Base-by-base conservation (phyloP, 2,113 vertebrate species). In the Misgurnus mizolepis region DNA sequence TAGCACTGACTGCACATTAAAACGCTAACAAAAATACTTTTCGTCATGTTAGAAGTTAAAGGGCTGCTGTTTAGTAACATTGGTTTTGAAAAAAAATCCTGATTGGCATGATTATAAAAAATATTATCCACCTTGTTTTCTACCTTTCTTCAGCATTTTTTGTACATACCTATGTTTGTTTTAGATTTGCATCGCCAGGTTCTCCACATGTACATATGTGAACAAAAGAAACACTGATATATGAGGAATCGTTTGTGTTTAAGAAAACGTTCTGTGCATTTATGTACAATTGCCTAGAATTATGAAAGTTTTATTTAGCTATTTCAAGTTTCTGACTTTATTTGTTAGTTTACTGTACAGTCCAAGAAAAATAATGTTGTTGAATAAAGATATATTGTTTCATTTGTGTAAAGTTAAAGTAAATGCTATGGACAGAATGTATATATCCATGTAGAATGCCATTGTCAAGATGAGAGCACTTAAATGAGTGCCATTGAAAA, bases 271-370 rank as follows among this genome's bases (percentile, higher is more conserved):
- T 92, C 92, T 83, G 94, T 96, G 94, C 94, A 93, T 95, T 95
- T 92, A 93, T 96, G 95, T 95, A 96, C 93, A 95, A 95, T 95
- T 95, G 94, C 94, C 94, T 95, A 96, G 95, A 95, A 94, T 92
- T 94, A 95, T 95, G 95, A 95, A 95, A 95, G 94, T 95, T 96
- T 95, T 95, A 95, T 96, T 96, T 96, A 95, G 94, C 94, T 95
- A 95, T 95, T 95, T 95, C 93, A 95, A 86, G 75, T 79, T 79
- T 82, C 78, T 61, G 74, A 45, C 66, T 14, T 64, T 34, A 2
- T 81, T 73, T 79, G 64, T 81, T 69, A 70, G 34, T 69, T 61
- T 62, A 45, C 67, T 56, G 22, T 67, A 60, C 67, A 72, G 78
- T 64, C 62, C 18, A 6, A 15, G 62, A 66, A 65, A 39, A 66